Conservation (phyloP, 2,113 vertebrate species). For the Pogona vitticeps region DNA sequence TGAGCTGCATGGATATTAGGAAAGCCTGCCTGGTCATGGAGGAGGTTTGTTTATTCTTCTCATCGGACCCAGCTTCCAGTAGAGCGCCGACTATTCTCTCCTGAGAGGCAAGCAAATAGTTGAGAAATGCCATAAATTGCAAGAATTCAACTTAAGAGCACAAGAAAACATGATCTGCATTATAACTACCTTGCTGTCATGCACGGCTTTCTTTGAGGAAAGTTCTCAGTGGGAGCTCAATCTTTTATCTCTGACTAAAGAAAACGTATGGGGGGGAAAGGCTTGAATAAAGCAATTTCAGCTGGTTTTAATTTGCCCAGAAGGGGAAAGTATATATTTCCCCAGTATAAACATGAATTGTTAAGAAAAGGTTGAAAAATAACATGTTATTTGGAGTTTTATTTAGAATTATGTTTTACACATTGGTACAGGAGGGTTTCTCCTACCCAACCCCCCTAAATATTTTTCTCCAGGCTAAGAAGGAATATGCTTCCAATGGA, state of each 20-base stretch:
- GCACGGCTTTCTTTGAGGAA: slow-evolving; percentile 44
- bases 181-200: slow-evolving; percentile 52
- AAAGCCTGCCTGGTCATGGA: slow-evolving; percentile 52
- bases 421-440: slow-evolving; percentile 43
- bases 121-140: slow-evolving; percentile 46
- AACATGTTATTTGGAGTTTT: slow-evolving; percentile 65
- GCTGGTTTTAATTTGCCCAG: slow-evolving; percentile 66
- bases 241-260: slow-evolving; percentile 63
- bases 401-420: slow-evolving; percentile 51
- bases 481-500: slow-evolving; percentile 15
- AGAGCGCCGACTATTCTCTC: slow-evolving; percentile 42
- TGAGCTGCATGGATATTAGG: slow-evolving; percentile 5
- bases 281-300: slow-evolving; percentile 62
- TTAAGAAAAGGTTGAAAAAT: slow-evolving; percentile 15
- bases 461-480: slow-evolving; percentile 4
- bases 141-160: slow-evolving; percentile 46
- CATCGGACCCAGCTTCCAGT: slow-evolving; percentile 39
- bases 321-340: slow-evolving; percentile 57
- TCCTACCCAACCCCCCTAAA: background rate
- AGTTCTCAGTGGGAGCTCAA: slow-evolving; percentile 63
- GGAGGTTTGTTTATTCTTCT: slow-evolving; percentile 54
- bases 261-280: slow-evolving; percentile 54
- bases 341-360: slow-evolving; percentile 62
- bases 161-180: slow-evolving; percentile 56
- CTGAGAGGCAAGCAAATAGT: slow-evolving; percentile 61